Evolutionary conservation across 2,888 invertebrate genomes (phyloP).

Genomic region (Eristalis pertinax): DNA sequence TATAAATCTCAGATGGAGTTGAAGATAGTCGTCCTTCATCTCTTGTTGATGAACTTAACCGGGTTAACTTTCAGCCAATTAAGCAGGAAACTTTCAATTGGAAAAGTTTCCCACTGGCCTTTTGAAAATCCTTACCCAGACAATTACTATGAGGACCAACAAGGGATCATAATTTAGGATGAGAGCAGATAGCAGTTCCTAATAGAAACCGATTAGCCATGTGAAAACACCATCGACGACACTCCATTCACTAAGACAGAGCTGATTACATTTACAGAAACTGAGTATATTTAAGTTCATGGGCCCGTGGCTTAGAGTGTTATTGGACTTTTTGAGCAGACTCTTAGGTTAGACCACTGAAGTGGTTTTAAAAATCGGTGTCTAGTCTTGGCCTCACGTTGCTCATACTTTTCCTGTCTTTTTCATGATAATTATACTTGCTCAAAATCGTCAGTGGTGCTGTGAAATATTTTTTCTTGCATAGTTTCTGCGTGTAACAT

Average conservation of each 20-base stretch:
- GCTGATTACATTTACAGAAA: too few species aligned
- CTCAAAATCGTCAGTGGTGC: too few species aligned
- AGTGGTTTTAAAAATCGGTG: too few species aligned
- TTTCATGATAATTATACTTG: too few species aligned
- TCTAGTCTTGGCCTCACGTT: too few species aligned
- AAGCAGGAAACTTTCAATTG: conserved; percentile 49
- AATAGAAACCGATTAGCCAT: not conserved
- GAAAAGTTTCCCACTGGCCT: conserved; percentile 49
- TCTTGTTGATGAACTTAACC: conserved; percentile 31
- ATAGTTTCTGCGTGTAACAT: too few species aligned
- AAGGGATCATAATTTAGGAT: not conserved
- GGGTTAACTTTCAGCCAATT: conserved; percentile 43
- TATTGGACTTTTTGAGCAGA: too few species aligned
- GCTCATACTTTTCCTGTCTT: too few species aligned
- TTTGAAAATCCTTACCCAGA: not conserved
- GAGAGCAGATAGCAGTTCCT: not conserved
- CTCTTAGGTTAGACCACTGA: too few species aligned
- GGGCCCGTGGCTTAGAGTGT: too few species aligned
- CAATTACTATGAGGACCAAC: not conserved
- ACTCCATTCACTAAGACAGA: not conserved
- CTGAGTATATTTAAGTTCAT: too few species aligned
- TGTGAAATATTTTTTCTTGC: too few species aligned
- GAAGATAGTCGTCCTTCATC: not conserved
- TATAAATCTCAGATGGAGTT: conserved; percentile 26
- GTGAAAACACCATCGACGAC: not conserved